Evolutionary conservation across 2,888 invertebrate species (phyloP).

Genomic region (Acleris sparsana): DNA sequence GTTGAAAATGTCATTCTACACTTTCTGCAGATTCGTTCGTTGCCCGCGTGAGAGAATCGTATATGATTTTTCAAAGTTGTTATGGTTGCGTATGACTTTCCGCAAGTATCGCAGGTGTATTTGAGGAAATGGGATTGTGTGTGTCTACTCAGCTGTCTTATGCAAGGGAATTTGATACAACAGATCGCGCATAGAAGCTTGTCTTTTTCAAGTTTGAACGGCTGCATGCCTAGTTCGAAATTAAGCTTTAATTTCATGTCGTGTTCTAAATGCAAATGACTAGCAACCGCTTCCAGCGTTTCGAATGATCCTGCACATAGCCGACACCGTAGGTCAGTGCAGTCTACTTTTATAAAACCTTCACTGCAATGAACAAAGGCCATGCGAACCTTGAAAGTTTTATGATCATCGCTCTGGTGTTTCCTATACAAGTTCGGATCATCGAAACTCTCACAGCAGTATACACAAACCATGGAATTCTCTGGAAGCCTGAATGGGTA

Average conservation of each 20-base stretch:
- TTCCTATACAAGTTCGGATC: conserved; percentile 61
- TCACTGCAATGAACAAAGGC: conserved; percentile 68
- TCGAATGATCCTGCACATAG: conserved; percentile 56
- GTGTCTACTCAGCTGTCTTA: conserved; percentile 68
- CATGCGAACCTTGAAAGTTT: conserved; percentile 59
- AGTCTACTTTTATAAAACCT: conserved; percentile 70
- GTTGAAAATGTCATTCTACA: conserved; percentile 64
- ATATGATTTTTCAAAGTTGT: conserved; percentile 66
- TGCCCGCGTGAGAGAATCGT: conserved; percentile 58
- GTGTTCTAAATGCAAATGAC: conserved; percentile 61
- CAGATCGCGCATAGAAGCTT: conserved; percentile 65
- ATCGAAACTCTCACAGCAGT: conserved; percentile 68
- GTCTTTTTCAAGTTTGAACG: conserved; percentile 65
- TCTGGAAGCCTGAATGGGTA: conserved; percentile 77
- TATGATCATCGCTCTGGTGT: conserved; percentile 70
- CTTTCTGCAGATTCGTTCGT: conserved; percentile 64
- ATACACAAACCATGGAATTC: conserved; percentile 72
- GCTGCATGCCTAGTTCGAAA: conserved; percentile 63
- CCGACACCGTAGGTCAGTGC: conserved; percentile 66
- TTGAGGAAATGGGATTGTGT: conserved; percentile 68
- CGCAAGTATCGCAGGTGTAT: conserved; percentile 72
- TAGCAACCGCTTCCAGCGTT: conserved; percentile 56
- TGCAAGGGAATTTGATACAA: conserved; percentile 54
- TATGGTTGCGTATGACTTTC: conserved; percentile 67
- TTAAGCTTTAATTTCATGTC: conserved; percentile 55